These are phyloP conservation scores for Pardosa pseudoannulata DNA, from an alignment of 2,888 invertebrate species.

Conservation along the genomic window DNA sequence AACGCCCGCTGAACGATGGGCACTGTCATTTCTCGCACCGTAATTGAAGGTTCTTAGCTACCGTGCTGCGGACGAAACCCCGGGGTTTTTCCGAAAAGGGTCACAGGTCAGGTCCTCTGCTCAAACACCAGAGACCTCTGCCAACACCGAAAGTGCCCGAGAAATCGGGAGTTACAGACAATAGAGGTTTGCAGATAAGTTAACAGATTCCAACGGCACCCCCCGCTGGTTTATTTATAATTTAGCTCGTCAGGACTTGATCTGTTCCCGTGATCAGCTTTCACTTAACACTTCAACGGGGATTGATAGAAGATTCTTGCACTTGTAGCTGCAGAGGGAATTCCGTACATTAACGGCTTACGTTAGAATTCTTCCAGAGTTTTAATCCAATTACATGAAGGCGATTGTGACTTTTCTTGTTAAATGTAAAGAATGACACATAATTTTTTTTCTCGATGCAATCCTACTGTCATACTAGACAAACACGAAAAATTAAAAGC, in stretches of 20 bases:
- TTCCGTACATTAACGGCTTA: too few relatives aligned
- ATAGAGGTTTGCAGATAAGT: constrained; percentile 1
- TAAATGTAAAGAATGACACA: too few relatives aligned
- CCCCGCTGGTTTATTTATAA: neutral
- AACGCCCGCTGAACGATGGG: neutral
- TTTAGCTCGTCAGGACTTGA: neutral
- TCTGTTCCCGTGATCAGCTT: neutral
- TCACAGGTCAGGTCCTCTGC: constrained; percentile 37
- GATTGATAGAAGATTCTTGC: too few relatives aligned
- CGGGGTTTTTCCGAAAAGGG: constrained; percentile 40
- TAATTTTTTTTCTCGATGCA: too few relatives aligned
- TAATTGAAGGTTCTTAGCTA: constrained; percentile 60
- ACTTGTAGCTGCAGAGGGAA: too few relatives aligned
- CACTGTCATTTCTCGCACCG: neutral
- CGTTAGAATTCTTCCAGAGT: too few relatives aligned
- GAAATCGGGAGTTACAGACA: neutral
- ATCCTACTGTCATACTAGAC: too few relatives aligned
- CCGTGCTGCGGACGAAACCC: constrained; percentile 22
- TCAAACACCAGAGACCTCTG: constrained; percentile 16
- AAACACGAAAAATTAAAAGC: too few relatives aligned
- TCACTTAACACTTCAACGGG: neutral
- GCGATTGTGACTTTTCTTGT: too few relatives aligned
- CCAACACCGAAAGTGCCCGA: neutral
- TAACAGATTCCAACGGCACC: constrained; percentile 2
- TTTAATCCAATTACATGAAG: too few relatives aligned